Evolutionary conservation across 2,888 invertebrate species (phyloP).

Genomic region (Sisyra nigra): DNA sequence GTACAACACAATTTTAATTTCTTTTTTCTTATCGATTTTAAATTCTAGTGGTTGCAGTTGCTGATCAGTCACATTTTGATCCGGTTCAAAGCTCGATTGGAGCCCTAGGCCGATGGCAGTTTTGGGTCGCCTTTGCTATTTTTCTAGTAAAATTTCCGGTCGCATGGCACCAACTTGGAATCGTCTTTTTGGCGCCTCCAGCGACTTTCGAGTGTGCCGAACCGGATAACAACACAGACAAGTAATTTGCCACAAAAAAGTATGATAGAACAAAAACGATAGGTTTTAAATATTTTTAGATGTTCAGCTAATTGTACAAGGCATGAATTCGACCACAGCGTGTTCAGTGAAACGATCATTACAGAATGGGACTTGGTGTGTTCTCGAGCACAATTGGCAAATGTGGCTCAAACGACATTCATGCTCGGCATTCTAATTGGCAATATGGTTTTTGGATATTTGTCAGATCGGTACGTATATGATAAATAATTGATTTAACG

Average conservation of each 20-base stretch:
- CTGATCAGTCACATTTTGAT: conserved; percentile 27
- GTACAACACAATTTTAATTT: too few species aligned
- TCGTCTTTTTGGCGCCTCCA: conserved; percentile 59
- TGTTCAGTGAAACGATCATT: conserved; percentile 55
- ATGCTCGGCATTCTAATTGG: conserved; percentile 66
- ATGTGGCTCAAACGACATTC: conserved; percentile 59
- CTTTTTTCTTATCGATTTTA: too few species aligned
- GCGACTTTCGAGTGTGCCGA: conserved; percentile 18
- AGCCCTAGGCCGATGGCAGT: conserved; percentile 57
- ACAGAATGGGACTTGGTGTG: conserved; percentile 66
- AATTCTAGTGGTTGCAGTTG: too few species aligned
- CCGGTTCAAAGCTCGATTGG: conserved; percentile 54
- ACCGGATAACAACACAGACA: conserved; percentile 26
- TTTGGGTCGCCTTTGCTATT: conserved; percentile 49
- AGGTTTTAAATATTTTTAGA: conserved; percentile 3
- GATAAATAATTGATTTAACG: too few species aligned
- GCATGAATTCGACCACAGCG: conserved; percentile 41
- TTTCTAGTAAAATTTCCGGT: conserved; percentile 62
- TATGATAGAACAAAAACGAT: too few species aligned
- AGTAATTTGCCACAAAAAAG: conserved; percentile 11
- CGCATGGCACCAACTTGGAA: conserved; percentile 67
- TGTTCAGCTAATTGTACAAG: conserved; percentile 38
- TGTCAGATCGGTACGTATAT: conserved; percentile 52
- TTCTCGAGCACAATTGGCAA: conserved; percentile 43
- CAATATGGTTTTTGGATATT: conserved; percentile 54